Evolutionary conservation across 2,888 invertebrate genomes (phyloP).

Genomic region (Brachynemurus nebulosus): DNA sequence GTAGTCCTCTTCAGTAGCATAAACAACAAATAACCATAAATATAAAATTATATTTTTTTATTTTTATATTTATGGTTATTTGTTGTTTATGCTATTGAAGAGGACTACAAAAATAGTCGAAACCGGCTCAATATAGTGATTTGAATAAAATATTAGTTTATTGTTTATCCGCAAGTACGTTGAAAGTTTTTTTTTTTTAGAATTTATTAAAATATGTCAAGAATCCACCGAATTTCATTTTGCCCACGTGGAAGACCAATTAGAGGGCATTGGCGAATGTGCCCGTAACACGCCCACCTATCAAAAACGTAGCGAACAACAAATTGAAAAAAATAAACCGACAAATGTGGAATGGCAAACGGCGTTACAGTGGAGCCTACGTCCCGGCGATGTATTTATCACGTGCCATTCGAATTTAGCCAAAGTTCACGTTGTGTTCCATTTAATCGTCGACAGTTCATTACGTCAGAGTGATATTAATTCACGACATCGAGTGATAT

Average conservation of each 20-base stretch:
- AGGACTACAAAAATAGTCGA: no score
- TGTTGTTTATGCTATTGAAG: no score
- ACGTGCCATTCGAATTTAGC: slow-evolving; percentile 87
- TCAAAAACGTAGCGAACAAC: background rate
- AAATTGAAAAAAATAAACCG: background rate
- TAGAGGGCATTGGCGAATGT: slow-evolving; percentile 46
- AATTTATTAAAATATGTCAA: slow-evolving; percentile 55
- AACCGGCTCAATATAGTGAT: no score
- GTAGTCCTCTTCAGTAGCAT: no score
- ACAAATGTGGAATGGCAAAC: slow-evolving; percentile 17
- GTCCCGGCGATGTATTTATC: slow-evolving; percentile 73
- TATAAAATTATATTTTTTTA: no score
- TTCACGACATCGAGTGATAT: slow-evolving; percentile 87
- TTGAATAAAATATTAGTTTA: no score
- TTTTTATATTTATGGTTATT: no score
- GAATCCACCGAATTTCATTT: slow-evolving; percentile 93
- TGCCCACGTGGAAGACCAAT: slow-evolving; percentile 68
- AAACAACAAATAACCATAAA: no score
- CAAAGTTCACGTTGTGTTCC: slow-evolving; percentile 90
- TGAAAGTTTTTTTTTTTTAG: slow-evolving; percentile 37
- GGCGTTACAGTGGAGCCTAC: slow-evolving; percentile 44
- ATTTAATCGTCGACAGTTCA: slow-evolving; percentile 74
- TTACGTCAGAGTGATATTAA: slow-evolving; percentile 66
- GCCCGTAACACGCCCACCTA: slow-evolving; percentile 12
- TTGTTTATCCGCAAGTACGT: no score